A percentile compares a stretch with the other conserved stretches of the same genome.
These are phyloP conservation scores for Drosophila kepulauana DNA, from an alignment of 1,140 invertebrate species.

Conservation along the genomic window DNA sequence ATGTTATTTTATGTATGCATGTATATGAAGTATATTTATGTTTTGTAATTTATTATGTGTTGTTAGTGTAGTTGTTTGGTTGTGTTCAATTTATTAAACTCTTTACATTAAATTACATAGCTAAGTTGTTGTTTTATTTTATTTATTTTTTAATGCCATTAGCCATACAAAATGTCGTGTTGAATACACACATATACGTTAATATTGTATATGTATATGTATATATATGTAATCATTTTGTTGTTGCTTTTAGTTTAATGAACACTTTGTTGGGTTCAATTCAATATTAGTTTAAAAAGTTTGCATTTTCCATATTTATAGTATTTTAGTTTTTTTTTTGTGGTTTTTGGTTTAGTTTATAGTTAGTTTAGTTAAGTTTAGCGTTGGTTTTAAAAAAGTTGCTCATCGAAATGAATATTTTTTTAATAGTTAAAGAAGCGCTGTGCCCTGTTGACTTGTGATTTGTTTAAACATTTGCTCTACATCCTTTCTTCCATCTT, in stretches of 20 bases:
- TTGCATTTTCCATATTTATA: conserved; percentile 57
- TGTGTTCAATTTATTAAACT: conserved; percentile 73
- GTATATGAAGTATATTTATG: conserved; percentile 26
- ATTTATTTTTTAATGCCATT: conserved; percentile 49
- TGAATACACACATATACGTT: conserved; percentile 18
- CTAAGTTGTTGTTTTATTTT: conserved; percentile 65
- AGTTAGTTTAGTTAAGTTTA: conserved; percentile 51
- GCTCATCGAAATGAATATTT: conserved; percentile 67
- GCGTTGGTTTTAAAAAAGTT: conserved; percentile 71
- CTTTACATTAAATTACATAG: conserved; percentile 76
- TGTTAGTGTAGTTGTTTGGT: conserved; percentile 40
- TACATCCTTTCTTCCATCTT: conserved; percentile 35
- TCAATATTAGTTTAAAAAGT: conserved; percentile 83
- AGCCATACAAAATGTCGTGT: conserved; percentile 79
- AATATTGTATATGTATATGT: conserved; percentile 22
- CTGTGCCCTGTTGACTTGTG: conserved; percentile 82
- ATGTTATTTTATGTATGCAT: conserved; percentile 23
- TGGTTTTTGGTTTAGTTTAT: conserved; percentile 30
- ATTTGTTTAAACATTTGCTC: conserved; percentile 57
- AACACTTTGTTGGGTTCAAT: conserved; percentile 83
- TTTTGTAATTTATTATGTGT: conserved; percentile 23
- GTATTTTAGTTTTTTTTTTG: conserved; percentile 16
- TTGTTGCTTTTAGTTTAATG: conserved; percentile 75
- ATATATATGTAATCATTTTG: conserved; percentile 35
- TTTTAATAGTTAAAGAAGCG: conserved; percentile 76